Conservation (phyloP, 2,113 vertebrate genomes). For the Chaetodon auriga region DNA sequence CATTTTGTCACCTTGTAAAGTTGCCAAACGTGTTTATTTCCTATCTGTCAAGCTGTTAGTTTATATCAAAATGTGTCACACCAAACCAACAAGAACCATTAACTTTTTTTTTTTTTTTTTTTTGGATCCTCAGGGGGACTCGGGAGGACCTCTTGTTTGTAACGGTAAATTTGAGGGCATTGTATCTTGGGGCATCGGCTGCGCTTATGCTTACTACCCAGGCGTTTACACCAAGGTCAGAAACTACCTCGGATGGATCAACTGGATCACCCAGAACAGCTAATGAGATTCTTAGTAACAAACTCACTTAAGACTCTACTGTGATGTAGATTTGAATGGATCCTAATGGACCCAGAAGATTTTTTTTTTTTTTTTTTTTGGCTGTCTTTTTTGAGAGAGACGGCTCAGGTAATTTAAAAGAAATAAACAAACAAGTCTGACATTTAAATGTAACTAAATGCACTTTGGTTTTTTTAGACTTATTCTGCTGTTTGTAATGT, state of each 20-base stretch:
- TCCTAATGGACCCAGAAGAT: no score
- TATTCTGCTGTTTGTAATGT: conserved; percentile 6
- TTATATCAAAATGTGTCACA: not conserved
- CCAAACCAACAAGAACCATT: not conserved
- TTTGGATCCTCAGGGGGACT: conserved; percentile 81
- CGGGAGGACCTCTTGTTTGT: conserved; percentile 86
- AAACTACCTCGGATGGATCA: conserved; percentile 83
- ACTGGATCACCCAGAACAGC: conserved; percentile 56
- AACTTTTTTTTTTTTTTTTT: not conserved
- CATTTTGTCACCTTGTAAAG: no score
- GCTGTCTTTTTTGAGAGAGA: not conserved
- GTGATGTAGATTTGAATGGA: conserved; percentile 3
- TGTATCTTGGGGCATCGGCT: conserved; percentile 87
- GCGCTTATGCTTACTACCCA: conserved; percentile 81
- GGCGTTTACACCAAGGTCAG: conserved; percentile 86
- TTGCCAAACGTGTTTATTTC: not conserved
- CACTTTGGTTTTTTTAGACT: conserved; percentile 21
- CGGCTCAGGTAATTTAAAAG: not conserved
- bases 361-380: no score
- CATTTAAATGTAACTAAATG: conserved; percentile 2
- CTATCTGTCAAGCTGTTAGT: not conserved
- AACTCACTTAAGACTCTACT: not conserved
- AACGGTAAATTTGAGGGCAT: conserved; percentile 83
- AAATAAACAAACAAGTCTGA: not conserved
- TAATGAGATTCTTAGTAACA: conserved; percentile 21